phyloP scores from a whole-genome alignment of 1,140 invertebrate species.

The Samia ricini region DNA sequence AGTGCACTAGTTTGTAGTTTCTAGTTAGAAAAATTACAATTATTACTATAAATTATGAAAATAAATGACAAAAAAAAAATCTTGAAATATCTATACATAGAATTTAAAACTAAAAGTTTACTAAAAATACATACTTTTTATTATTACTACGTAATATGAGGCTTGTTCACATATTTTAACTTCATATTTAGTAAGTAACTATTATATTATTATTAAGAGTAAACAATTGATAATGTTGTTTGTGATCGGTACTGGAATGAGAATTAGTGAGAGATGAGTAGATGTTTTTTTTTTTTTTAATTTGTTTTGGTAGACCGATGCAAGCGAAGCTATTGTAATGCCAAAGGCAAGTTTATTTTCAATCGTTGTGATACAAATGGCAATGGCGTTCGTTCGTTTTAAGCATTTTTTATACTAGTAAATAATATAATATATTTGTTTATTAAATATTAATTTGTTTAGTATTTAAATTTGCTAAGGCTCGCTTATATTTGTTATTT shows the following conservation, averaged over 20 bases:
- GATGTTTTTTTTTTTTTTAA: constrained; percentile 35
- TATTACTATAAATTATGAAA: constrained; percentile 64
- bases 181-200: constrained; percentile 70
- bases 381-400: constrained; percentile 45
- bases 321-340: constrained; percentile 18
- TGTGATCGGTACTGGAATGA: constrained; percentile 36
- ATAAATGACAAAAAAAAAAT: constrained; percentile 58
- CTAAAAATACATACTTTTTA: constrained; percentile 72
- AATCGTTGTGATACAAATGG: constrained; percentile 60
- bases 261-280: constrained; percentile 52
- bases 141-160: constrained; percentile 70
- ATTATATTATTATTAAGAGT: constrained; percentile 57
- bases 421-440: constrained; percentile 17
- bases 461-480: constrained; percentile 25
- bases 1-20: constrained; percentile 69
- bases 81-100: constrained; percentile 74
- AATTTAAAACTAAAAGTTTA: constrained; percentile 75
- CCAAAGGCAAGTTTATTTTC: constrained; percentile 63
- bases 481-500: constrained; percentile 22
- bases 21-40: constrained; percentile 74
- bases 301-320: constrained; percentile 40
- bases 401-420: constrained; percentile 31
- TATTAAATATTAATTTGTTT: neutral
- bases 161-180: constrained; percentile 77
- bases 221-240: constrained; percentile 35